A percentile compares a stretch with the other conserved stretches of the same genome.
Evolutionary conservation across 2,797 vertebrate genomes (phyloP).

Genomic region (Anguilla anguilla): DNA sequence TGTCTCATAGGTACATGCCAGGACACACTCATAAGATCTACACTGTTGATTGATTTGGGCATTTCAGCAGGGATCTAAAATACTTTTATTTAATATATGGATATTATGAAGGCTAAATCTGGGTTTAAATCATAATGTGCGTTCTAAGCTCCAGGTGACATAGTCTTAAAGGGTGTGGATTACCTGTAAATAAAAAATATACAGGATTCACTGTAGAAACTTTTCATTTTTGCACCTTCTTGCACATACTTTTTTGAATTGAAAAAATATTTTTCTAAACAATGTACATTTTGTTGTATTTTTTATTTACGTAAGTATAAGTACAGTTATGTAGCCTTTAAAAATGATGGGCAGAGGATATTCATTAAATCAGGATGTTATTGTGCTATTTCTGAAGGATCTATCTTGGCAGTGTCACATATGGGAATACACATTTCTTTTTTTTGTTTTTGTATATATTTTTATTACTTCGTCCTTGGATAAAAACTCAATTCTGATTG

Average conservation of each 20-base stretch:
- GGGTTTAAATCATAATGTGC: not conserved
- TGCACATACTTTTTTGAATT: too few species aligned
- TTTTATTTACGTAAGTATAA: too few species aligned
- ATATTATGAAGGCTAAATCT: not conserved
- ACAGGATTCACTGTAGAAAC: not conserved
- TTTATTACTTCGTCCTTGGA: too few species aligned
- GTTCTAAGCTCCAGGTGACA: not conserved
- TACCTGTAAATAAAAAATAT: not conserved
- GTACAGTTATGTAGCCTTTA: not conserved
- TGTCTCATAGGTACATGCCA: not conserved
- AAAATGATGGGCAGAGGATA: not conserved
- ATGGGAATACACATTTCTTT: not conserved
- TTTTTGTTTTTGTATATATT: not conserved
- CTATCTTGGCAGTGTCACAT: conserved; percentile 58
- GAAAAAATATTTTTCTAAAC: too few species aligned
- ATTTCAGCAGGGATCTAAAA: not conserved
- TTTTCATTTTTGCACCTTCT: not conserved
- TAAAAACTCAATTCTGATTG: too few species aligned
- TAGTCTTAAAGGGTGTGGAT: not conserved
- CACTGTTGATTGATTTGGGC: not conserved
- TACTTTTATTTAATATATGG: not conserved
- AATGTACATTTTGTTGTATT: too few species aligned
- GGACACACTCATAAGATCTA: not conserved
- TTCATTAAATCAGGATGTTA: not conserved
- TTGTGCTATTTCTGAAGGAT: conserved; percentile 44